phyloP scores from a whole-genome alignment of 2,888 invertebrate species.

The Mylabris sibirica region DNA sequence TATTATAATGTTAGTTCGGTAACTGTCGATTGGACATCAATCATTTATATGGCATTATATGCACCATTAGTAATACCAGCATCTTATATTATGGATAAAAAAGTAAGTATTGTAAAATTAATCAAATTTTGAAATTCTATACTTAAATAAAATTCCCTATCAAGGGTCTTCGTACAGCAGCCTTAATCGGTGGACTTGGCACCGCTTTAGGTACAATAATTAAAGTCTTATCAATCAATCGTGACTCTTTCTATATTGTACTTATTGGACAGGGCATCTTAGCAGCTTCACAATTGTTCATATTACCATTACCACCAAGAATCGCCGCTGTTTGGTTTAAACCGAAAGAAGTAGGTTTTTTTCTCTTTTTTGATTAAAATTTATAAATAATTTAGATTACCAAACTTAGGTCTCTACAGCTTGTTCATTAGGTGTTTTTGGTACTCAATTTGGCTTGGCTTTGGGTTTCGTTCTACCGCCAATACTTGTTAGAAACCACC shows the following conservation, averaged over 20 bases:
- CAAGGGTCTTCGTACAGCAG: conserved; percentile 82
- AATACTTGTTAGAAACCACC: conserved; percentile 57
- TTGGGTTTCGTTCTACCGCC: conserved; percentile 47
- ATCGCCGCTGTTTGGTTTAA: conserved; percentile 98
- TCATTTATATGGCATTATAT: conserved; percentile 96
- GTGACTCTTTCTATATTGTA: conserved; percentile 83
- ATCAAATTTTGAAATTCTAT: background rate
- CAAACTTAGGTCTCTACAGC: conserved; percentile 46
- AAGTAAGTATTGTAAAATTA: conserved; percentile 71
- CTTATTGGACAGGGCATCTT: conserved; percentile 88
- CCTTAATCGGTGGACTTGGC: conserved; percentile 80
- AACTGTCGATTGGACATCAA: conserved; percentile 93
- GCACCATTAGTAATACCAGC: conserved; percentile 96
- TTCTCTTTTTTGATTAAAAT: too few species aligned
- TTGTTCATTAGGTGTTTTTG: conserved; percentile 49
- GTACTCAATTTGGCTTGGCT: conserved; percentile 47
- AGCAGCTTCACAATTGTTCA: conserved; percentile 88
- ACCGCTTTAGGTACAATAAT: conserved; percentile 89
- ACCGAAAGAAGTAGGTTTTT: conserved; percentile 79
- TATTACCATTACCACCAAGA: conserved; percentile 87
- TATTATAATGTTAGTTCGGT: conserved; percentile 76
- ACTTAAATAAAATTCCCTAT: too few species aligned
- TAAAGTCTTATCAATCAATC: conserved; percentile 84
- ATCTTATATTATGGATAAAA: conserved; percentile 91
- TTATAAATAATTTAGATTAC: background rate